Percentiles rank a stretch among this genome's conserved stretches.
Conservation (phyloP, 2,888 invertebrate genomes). For the Pyrrhia umbra region DNA sequence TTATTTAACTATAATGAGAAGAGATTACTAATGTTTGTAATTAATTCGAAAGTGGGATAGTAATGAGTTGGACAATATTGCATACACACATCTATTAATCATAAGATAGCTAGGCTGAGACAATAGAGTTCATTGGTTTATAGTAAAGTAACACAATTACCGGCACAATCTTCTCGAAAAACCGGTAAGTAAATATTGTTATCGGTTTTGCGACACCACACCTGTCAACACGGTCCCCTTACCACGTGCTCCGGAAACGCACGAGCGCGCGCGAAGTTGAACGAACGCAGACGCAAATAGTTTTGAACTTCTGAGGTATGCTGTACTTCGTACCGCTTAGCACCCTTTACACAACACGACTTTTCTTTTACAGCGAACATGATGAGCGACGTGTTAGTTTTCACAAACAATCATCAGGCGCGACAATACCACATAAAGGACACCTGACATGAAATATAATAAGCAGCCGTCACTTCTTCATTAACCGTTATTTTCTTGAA, state of each 20-base stretch:
- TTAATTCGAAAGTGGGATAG: background rate
- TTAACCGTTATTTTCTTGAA: conserved; percentile 42
- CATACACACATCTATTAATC: background rate
- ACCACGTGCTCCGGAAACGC: conserved; percentile 83
- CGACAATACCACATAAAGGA: conserved; percentile 47
- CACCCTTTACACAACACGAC: conserved; percentile 51
- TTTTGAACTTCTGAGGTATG: conserved; percentile 75
- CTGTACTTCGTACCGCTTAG: conserved; percentile 71
- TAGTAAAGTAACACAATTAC: conserved; percentile 23
- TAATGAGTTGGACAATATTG: background rate
- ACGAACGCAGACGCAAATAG: conserved; percentile 84
- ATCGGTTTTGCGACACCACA: conserved; percentile 65
- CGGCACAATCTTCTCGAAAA: conserved; percentile 25
- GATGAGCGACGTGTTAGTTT: conserved; percentile 26
- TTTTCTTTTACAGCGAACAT: conserved; percentile 41
- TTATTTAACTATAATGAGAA: background rate
- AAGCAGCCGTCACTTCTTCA: conserved; percentile 31
- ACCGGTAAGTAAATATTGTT: conserved; percentile 48
- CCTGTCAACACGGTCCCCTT: conserved; percentile 71
- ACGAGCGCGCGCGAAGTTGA: conserved; percentile 74
- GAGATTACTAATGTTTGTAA: background rate
- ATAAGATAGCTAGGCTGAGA: too few species aligned
- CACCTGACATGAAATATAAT: conserved; percentile 25
- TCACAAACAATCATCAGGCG: conserved; percentile 32
- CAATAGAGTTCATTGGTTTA: conserved; percentile 19